A percentile compares a stretch with the other conserved stretches of the same genome.
phyloP scores from a whole-genome alignment of 2,888 invertebrate species.

The Hemicrepidius hirtus region DNA sequence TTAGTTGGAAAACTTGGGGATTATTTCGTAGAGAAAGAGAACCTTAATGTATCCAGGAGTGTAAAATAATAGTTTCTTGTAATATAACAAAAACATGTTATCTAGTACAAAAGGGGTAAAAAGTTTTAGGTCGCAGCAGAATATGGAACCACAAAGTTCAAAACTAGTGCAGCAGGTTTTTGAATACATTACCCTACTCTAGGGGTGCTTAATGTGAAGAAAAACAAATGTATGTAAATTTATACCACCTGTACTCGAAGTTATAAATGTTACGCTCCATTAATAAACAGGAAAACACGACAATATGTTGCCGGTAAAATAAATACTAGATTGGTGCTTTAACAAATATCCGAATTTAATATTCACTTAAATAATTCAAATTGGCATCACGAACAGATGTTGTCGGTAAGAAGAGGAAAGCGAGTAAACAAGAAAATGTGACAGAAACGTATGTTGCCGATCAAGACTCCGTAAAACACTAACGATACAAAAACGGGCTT shows the following conservation, averaged over 20 bases:
- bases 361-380: conserved; percentile 19
- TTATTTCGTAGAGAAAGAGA: too few relatives aligned
- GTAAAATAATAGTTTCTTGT: neutral
- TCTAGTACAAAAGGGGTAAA: neutral
- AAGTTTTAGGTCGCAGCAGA: conserved; percentile 26
- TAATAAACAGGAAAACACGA: conserved; percentile 21
- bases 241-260: conserved; percentile 9
- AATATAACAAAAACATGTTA: conserved; percentile 8
- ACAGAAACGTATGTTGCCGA: conserved; percentile 9
- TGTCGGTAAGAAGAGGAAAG: neutral
- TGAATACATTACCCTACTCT: conserved; percentile 21
- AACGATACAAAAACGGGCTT: conserved; percentile 12
- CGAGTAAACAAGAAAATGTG: neutral
- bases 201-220: neutral
- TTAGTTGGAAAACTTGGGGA: too few relatives aligned
- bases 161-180: conserved; percentile 20
- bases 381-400: conserved; percentile 15
- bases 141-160: conserved; percentile 19
- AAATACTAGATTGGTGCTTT: neutral
- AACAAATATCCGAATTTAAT: conserved; percentile 2
- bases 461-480: conserved; percentile 14
- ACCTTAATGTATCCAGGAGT: too few relatives aligned
- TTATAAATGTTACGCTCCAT: conserved; percentile 20
- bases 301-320: conserved; percentile 11
- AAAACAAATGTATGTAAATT: conserved; percentile 28